Evolutionary conservation across 1,140 invertebrate species (phyloP).

Genomic region (Metopolophium dirhodum): DNA sequence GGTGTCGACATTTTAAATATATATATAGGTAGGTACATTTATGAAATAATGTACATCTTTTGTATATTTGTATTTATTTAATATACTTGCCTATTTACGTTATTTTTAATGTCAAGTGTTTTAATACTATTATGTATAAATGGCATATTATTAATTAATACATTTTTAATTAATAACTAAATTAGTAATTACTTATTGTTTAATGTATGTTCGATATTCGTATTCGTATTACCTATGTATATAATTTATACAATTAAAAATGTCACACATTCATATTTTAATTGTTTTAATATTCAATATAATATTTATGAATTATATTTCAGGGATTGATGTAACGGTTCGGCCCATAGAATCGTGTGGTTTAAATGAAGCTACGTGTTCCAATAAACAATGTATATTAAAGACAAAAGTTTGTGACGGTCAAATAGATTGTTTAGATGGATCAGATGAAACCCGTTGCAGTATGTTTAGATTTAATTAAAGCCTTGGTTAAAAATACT

Average conservation of each 20-base stretch:
- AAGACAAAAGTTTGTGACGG: conserved; percentile 83
- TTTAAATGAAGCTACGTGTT: conserved; percentile 85
- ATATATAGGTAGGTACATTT: neutral
- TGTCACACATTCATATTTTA: too few species aligned
- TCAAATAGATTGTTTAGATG: conserved; percentile 80
- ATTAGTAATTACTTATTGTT: neutral
- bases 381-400: conserved; percentile 88
- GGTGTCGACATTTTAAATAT: neutral
- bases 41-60: neutral
- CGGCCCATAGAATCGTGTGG: conserved; percentile 69
- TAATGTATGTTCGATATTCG: neutral
- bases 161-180: too few species aligned
- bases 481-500: neutral
- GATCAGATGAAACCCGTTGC: conserved; percentile 88
- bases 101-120: neutral
- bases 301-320: conserved; percentile 33
- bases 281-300: neutral
- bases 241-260: neutral
- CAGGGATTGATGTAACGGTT: conserved; percentile 64
- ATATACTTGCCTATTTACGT: neutral
- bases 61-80: neutral
- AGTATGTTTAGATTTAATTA: conserved; percentile 68
- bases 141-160: neutral
- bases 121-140: neutral
- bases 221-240: neutral